Percentiles rank a stretch among this genome's conserved stretches.
Evolutionary conservation across 30 jellyfish, hydroid and myxozoan species (phyloP).

Genomic region (Aurelia aurita): DNA sequence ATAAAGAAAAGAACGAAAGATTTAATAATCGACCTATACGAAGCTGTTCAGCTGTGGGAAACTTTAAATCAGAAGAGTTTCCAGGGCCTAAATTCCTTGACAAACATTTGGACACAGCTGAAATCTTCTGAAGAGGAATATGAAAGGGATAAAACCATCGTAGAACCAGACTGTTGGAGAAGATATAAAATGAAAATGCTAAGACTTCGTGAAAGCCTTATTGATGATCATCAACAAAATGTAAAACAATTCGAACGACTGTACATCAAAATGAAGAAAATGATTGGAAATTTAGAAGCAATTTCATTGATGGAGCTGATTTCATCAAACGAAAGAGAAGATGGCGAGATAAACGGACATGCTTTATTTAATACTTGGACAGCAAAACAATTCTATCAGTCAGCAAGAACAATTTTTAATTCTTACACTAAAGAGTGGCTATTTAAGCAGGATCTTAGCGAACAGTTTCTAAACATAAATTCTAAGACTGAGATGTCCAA

Average conservation of each 20-base stretch:
- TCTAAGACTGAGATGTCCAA: constrained; percentile 6
- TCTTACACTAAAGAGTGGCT: constrained; percentile 79
- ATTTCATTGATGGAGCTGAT: constrained; percentile 44
- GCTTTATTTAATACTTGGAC: constrained; percentile 66
- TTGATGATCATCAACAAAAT: constrained; percentile 62
- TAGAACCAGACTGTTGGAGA: constrained; percentile 52
- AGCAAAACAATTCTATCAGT: constrained; percentile 41
- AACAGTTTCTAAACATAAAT: constrained; percentile 23
- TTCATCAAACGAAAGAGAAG: background rate
- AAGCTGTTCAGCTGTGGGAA: constrained; percentile 85
- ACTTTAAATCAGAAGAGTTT: constrained; percentile 68
- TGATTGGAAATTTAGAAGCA: constrained; percentile 66
- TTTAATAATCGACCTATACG: constrained; percentile 69
- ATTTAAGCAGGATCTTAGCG: constrained; percentile 51
- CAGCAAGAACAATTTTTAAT: constrained; percentile 56
- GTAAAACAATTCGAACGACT: constrained; percentile 41
- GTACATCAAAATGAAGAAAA: constrained; percentile 37
- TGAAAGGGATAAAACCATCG: constrained; percentile 4
- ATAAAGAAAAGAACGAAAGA: constrained; percentile 74
- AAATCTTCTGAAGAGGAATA: constrained; percentile 50
- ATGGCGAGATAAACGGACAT: background rate
- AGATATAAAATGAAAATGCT: constrained; percentile 59
- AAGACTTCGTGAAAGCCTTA: constrained; percentile 76
- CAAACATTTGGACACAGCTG: constrained; percentile 70
- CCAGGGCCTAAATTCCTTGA: constrained; percentile 81